These are phyloP conservation scores for Linnaemya tessellans DNA, from an alignment of 2,888 invertebrate genomes.

Conservation along the genomic window DNA sequence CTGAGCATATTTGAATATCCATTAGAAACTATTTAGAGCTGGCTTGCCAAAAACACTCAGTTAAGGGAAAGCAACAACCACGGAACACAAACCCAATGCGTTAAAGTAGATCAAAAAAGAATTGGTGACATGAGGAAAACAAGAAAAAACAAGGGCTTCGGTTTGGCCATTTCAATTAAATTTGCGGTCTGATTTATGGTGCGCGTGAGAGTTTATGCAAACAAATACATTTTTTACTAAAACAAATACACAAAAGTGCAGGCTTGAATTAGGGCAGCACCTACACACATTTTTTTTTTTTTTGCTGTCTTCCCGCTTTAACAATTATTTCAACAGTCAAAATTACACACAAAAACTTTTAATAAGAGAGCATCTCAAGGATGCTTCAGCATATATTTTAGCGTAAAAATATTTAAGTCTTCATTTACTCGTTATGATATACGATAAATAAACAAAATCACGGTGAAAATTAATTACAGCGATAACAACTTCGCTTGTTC, in stretches of 20 bases:
- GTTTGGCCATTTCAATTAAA: constrained; percentile 37
- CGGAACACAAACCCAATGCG: constrained; percentile 38
- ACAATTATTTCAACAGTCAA: too few relatives aligned
- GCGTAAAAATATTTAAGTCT: too few relatives aligned
- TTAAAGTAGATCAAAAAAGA: background rate
- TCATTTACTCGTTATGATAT: too few relatives aligned
- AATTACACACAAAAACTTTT: too few relatives aligned
- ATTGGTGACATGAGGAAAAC: background rate
- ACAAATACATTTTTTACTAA: constrained; percentile 58
- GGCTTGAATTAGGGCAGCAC: background rate
- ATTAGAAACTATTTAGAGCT: constrained; percentile 68
- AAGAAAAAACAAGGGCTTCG: constrained; percentile 6
- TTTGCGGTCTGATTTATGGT: constrained; percentile 63
- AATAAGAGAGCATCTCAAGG: too few relatives aligned
- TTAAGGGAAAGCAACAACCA: constrained; percentile 37
- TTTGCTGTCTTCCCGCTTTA: too few relatives aligned
- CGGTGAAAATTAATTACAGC: too few relatives aligned
- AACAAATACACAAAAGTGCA: constrained; percentile 19
- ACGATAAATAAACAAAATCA: too few relatives aligned
- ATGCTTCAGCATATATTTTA: too few relatives aligned
- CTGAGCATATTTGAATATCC: constrained; percentile 74
- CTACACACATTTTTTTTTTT: background rate
- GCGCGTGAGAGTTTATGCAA: constrained; percentile 70
- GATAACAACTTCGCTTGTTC: too few relatives aligned
- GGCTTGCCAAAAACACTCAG: constrained; percentile 62